phyloP scores from a whole-genome alignment of 37 sponge, comb jelly and placozoan genomes.

The Cliona cf. orientalis region DNA sequence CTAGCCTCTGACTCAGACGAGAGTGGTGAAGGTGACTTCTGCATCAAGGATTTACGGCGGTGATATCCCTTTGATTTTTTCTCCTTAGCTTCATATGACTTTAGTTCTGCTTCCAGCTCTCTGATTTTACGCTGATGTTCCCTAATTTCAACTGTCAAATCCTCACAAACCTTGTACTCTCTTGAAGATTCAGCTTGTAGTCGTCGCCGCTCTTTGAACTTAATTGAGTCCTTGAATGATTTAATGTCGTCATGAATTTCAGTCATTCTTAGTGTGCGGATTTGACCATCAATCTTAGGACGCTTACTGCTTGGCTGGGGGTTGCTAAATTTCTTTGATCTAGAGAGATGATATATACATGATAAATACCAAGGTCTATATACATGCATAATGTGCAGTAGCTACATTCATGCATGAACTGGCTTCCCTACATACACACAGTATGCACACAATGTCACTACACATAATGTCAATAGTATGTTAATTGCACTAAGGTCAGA shows the following conservation, averaged over 20 bases:
- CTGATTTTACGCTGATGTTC: background rate
- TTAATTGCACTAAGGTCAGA: no score
- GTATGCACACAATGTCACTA: no score
- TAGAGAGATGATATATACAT: no score
- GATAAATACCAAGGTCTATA: no score
- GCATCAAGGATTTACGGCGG: background rate
- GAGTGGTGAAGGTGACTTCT: background rate
- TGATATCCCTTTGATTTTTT: no score
- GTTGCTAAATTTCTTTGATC: background rate
- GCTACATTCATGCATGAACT: no score
- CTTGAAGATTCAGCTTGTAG: conserved; percentile 1
- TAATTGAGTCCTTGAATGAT: no score
- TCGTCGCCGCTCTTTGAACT: background rate
- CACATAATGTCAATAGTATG: no score
- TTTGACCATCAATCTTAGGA: background rate
- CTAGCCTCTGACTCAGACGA: background rate
- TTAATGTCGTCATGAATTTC: background rate
- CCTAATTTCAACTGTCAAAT: conserved; percentile 19
- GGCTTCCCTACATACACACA: no score
- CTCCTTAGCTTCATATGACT: background rate
- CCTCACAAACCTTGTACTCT: conserved; percentile 5
- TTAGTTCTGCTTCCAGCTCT: background rate
- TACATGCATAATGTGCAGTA: no score
- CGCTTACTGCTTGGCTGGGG: background rate
- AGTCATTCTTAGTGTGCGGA: background rate